Evolutionary conservation across 2,797 vertebrate species (phyloP).

Genomic region (Clarias fuscus): DNA sequence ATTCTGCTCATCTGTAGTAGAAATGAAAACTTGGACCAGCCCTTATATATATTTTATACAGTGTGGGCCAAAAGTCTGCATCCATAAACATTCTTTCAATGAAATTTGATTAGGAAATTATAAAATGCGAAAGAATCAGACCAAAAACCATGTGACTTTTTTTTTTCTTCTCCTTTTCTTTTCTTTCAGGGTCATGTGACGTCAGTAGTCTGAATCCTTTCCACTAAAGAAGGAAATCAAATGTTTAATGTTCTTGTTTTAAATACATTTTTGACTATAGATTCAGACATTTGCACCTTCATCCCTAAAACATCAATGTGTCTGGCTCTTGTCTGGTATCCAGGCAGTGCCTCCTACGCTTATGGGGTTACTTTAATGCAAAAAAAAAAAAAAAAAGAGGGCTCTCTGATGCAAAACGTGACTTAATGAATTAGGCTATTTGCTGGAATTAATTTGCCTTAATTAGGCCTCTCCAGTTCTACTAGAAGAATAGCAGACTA

Average conservation of each 20-base stretch:
- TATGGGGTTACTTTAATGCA: constrained; percentile 15
- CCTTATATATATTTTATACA: neutral
- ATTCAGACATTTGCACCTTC: too few relatives aligned
- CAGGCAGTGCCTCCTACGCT: neutral
- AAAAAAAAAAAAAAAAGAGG: constrained; percentile 27
- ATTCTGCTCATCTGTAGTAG: constrained; percentile 30
- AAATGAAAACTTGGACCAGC: constrained; percentile 28
- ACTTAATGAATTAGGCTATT: constrained; percentile 55
- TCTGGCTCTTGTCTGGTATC: neutral
- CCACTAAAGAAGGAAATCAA: too few relatives aligned
- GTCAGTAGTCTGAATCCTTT: too few relatives aligned
- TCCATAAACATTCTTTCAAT: too few relatives aligned
- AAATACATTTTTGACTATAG: too few relatives aligned
- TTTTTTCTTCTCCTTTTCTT: too few relatives aligned
- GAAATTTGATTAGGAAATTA: too few relatives aligned
- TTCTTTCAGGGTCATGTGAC: too few relatives aligned
- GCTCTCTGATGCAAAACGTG: constrained; percentile 50
- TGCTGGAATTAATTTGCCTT: constrained; percentile 53
- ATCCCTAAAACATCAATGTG: constrained; percentile 4
- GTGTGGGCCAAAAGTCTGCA: too few relatives aligned
- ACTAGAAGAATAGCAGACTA: constrained; percentile 35
- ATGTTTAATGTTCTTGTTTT: too few relatives aligned
- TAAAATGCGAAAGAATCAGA: too few relatives aligned
- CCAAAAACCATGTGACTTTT: too few relatives aligned
- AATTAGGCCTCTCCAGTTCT: constrained; percentile 51